These are phyloP conservation scores for Baronia brevicornis DNA, from an alignment of 2,888 invertebrate genomes.

Conservation along the genomic window DNA sequence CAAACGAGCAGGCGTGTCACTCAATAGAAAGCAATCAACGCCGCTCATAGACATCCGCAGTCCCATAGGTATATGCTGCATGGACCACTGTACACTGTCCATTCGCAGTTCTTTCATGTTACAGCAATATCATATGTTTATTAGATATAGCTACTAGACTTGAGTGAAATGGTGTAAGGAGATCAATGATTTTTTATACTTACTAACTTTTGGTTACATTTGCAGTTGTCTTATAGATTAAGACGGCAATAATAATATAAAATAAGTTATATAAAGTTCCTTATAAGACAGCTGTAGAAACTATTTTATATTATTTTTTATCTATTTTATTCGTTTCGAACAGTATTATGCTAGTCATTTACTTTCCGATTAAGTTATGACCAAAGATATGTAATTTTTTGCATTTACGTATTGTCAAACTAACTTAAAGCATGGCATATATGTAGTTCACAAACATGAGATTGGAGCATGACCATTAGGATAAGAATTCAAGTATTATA, in stretches of 20 bases:
- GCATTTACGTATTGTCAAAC: slow-evolving; percentile 15
- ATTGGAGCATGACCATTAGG: slow-evolving; percentile 20
- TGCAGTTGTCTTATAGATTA: slow-evolving; percentile 24
- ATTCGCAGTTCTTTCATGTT: too few relatives aligned
- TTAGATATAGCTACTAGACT: slow-evolving; percentile 20
- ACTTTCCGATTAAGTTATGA: slow-evolving; percentile 5
- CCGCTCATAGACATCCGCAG: too few relatives aligned
- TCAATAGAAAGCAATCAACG: too few relatives aligned
- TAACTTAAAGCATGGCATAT: slow-evolving; percentile 27
- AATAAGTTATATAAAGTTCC: slow-evolving; percentile 17
- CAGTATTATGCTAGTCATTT: slow-evolving; percentile 30
- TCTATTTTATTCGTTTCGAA: slow-evolving; percentile 42
- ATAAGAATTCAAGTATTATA: slow-evolving; percentile 18
- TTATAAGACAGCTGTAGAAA: slow-evolving; percentile 39
- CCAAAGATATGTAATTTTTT: too few relatives aligned
- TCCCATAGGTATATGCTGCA: too few relatives aligned
- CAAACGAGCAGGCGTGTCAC: too few relatives aligned
- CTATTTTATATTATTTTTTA: slow-evolving; percentile 32
- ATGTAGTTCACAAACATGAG: slow-evolving; percentile 15
- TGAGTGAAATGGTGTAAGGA: slow-evolving; percentile 20
- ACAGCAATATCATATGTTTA: slow-evolving; percentile 20
- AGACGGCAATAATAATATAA: slow-evolving; percentile 26
- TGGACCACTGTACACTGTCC: too few relatives aligned
- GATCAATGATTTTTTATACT: slow-evolving; percentile 12
- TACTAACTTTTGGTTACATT: slow-evolving; percentile 9